These are phyloP conservation scores for Falco punctatus DNA, from an alignment of 2,113 vertebrate species.

Conservation along the genomic window DNA sequence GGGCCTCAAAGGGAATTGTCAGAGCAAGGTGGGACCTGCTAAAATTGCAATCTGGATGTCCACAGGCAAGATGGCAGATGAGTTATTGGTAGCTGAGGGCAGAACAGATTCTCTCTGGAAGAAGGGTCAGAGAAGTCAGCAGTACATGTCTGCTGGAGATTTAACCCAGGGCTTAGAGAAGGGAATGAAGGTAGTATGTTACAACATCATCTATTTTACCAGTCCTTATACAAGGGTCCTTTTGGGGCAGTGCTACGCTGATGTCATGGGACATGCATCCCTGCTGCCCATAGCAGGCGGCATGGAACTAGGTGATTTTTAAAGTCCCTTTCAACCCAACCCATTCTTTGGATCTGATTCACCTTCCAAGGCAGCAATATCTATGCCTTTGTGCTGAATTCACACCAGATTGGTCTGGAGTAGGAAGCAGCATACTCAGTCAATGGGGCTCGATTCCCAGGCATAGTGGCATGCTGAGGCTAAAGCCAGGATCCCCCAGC, in stretches of 20 bases:
- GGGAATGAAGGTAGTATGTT: not conserved
- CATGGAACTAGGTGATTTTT: too few relatives aligned
- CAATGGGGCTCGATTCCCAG: fast-evolving
- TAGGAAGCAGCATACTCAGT: not conserved
- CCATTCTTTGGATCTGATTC: not conserved
- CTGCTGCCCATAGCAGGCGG: too few relatives aligned
- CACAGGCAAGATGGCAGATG: not conserved
- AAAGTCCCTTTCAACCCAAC: too few relatives aligned
- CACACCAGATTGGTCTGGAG: not conserved
- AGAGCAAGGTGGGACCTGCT: not conserved
- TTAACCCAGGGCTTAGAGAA: not conserved
- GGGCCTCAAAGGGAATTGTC: not conserved
- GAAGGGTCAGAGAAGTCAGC: not conserved
- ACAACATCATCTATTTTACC: not conserved
- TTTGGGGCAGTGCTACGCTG: not conserved
- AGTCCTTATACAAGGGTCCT: not conserved
- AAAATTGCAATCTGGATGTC: not conserved
- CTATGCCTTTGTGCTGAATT: not conserved
- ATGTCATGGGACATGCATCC: too few relatives aligned
- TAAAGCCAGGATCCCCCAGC: not conserved
- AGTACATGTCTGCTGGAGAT: not conserved
- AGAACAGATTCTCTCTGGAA: not conserved
- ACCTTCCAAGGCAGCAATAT: not conserved
- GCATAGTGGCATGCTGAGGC: fast-evolving
- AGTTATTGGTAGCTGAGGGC: not conserved